Evolutionary conservation across 2,113 vertebrate genomes (phyloP), one percentile per base, ranked within the genome.

Genomic region (Tachysurus vachellii): DNA sequence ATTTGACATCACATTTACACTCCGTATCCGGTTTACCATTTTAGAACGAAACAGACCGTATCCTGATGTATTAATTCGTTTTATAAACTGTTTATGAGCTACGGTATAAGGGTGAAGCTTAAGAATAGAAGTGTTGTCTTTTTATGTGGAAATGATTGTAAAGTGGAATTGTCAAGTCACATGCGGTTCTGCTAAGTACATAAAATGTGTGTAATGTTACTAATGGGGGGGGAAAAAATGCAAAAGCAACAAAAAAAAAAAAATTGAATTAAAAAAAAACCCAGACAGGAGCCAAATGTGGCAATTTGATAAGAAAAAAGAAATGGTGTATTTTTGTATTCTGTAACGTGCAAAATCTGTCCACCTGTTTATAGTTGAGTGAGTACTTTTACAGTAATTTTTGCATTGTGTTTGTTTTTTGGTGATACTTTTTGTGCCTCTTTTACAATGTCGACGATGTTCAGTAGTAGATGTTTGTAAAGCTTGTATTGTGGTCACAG

Each of bases 241-340:
- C 57, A 81, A 88, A 84, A 76, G 2, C 36, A 26, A 19, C 47
- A 50, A 66, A 62, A 80, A 88, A 86, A 86, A 88, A 86, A 92
- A 91, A 90, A 89, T 90, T 91, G 92, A 90, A 90, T 86, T 70
- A 90, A 90, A 87, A 79, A 89, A 90, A 77, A 90, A 91, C 87
- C 76, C 89, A 90, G 85, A 90, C 91, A 91, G 94, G 93, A 94
- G 92, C 95, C 93, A 93, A 94, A 94, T 89, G 92, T 89, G 81
- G 94, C 94, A 95, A 94, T 94, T 95, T 95, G 90, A 94, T 94
- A 96, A 93, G 95, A 93, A 94, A 96, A 96, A 95, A 93, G 96
- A 96, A 95, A 93, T 95, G 96, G 97, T 94, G 96, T 97, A 97
- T 97, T 98, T 98, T 97, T 97, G 96, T 97, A 97, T 95, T 94